Base-by-base conservation (phyloP, 2,113 vertebrate genomes). In the Malurus melanocephalus region DNA sequence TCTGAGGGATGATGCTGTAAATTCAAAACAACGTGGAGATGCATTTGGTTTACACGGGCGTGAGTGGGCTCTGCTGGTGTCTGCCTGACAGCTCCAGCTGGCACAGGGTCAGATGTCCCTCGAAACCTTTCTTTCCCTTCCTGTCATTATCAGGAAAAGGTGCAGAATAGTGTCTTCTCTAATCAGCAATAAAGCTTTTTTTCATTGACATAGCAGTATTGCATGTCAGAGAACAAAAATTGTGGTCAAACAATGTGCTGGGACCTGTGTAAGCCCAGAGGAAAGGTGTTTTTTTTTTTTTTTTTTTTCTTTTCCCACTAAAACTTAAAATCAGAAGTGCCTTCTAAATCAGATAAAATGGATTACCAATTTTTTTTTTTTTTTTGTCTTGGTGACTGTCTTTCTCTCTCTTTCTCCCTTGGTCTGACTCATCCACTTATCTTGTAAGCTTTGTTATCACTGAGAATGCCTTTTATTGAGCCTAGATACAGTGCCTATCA, bases 1-100 rank as follows among this genome's bases (percentile, higher is more conserved):
- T 93, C 89, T 94, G 79, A 96, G 69, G 65, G 69, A 94, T 91
- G 85, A 64, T 89, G 93, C 95, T 5, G 4, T 85, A 92, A 95
- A 94, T 95, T 77, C 76, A 68, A 59, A 92, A 48, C 3, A 93
- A 83, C 52, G 0, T 74, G 87, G 87, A 77, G 79, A 40, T 23
- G 85, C 40, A 10, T 35, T 66, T n/a, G 67, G 60, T 76, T 93
- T 69, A 72, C 42, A 13, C 0, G 22, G 78, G 74, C 16, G 1
- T 61, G 66, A 82, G 85, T 9, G 60, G 67, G 76, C 93, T 95
- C 93, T 92, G 89, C 82, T 85, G 82, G 76, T 49, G 72, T 22
- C 78, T 3, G 2, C 83, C 32, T 60, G 82, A 28, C 45, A 62
- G 73, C 83, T 94, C 69, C 88, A 78, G 28, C 48, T 86, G 88